Conservation (phyloP, 2,888 invertebrate species). For the Folsomia candida region DNA sequence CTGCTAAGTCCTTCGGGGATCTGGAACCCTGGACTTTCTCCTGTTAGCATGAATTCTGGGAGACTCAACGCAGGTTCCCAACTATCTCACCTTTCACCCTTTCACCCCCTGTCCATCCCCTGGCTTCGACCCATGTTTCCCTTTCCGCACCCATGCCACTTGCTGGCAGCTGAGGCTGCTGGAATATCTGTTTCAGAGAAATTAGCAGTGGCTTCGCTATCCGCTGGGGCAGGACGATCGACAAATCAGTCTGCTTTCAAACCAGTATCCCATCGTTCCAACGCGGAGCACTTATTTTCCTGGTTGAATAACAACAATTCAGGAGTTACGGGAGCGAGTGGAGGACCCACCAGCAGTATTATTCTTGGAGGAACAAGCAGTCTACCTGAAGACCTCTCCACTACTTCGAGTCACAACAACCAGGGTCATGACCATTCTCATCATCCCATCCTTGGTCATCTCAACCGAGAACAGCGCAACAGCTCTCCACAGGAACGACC, state of each 20-base stretch:
- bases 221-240: too few species aligned
- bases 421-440: neutral
- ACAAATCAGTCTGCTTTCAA: constrained; percentile 45
- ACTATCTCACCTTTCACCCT: constrained; percentile 34
- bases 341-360: constrained; percentile 1
- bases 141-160: constrained; percentile 50
- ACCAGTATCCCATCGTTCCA: constrained; percentile 31
- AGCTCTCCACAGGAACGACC: neutral
- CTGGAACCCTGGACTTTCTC: constrained; percentile 47
- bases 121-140: constrained; percentile 50
- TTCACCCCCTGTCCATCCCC: constrained; percentile 48
- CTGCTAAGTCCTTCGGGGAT: constrained; percentile 35
- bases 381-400: constrained; percentile 43
- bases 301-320: constrained; percentile 45
- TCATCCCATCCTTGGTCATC: neutral
- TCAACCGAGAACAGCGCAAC: neutral
- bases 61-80: constrained; percentile 16
- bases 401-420: constrained; percentile 16
- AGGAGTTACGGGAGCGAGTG: too few species aligned
- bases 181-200: constrained; percentile 22
- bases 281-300: constrained; percentile 45
- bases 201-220: constrained; percentile 23
- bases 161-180: constrained; percentile 27
- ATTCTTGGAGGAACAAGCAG: constrained; percentile 11
- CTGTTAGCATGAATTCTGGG: neutral